phyloP scores from a whole-genome alignment of 2,888 invertebrate species.

The Phanerotoma sp. region DNA sequence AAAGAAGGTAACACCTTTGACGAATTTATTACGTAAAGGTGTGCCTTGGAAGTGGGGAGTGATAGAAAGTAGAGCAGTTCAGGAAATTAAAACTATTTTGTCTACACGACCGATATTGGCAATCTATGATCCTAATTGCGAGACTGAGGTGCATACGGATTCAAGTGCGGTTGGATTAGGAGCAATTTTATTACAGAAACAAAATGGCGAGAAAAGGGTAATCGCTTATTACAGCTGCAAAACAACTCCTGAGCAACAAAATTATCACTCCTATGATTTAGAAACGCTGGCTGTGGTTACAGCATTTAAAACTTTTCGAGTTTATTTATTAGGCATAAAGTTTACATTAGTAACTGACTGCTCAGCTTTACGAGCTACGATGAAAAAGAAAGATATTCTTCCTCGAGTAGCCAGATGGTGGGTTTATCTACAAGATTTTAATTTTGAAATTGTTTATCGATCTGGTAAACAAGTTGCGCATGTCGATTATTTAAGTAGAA shows the following conservation, averaged over 20 bases:
- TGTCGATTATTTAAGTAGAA: constrained; percentile 35
- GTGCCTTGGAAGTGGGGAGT: constrained; percentile 30
- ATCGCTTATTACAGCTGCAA: constrained; percentile 26
- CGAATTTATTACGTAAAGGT: constrained; percentile 36
- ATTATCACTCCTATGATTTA: constrained; percentile 29
- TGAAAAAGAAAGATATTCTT: constrained; percentile 38
- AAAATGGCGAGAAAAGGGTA: constrained; percentile 15
- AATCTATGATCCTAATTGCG: constrained; percentile 36
- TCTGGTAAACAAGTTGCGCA: constrained; percentile 31
- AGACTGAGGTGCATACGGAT: constrained; percentile 48
- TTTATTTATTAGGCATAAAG: constrained; percentile 27
- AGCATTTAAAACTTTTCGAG: constrained; percentile 25
- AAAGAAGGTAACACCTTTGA: constrained; percentile 36
- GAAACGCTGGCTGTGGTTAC: constrained; percentile 28
- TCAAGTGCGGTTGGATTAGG: constrained; percentile 45
- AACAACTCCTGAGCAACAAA: constrained; percentile 18
- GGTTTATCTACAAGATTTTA: constrained; percentile 33
- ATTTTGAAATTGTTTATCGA: constrained; percentile 31
- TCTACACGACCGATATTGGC: constrained; percentile 37
- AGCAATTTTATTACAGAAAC: constrained; percentile 45
- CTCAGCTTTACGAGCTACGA: constrained; percentile 39
- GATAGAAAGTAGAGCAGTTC: constrained; percentile 39
- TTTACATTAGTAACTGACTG: constrained; percentile 31
- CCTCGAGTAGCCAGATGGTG: constrained; percentile 44
- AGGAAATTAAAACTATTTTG: constrained; percentile 35